These are phyloP conservation scores for Semaprochilodus insignis DNA, from an alignment of 2,797 vertebrate species.

Conservation along the genomic window DNA sequence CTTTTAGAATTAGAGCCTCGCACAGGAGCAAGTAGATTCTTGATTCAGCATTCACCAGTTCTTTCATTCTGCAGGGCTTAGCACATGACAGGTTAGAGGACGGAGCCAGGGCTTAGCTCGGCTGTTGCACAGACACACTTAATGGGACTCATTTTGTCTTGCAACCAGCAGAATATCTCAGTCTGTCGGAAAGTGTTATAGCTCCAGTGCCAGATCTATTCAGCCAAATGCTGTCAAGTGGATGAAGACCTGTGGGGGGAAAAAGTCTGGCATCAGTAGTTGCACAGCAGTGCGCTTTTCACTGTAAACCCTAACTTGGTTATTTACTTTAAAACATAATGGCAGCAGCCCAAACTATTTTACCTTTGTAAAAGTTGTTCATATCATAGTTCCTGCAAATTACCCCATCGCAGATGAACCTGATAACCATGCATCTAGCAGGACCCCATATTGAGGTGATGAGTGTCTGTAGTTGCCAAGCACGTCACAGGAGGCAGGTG, in stretches of 20 bases:
- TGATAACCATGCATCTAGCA: not conserved
- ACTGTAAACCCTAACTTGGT: slow-evolving; percentile 2
- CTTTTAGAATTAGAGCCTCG: too few relatives aligned
- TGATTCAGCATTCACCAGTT: not conserved
- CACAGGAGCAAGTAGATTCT: not conserved
- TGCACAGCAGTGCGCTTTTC: not conserved
- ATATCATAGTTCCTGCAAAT: not conserved
- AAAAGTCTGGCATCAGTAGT: not conserved
- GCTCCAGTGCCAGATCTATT: slow-evolving; percentile 23
- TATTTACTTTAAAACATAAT: slow-evolving; percentile 18
- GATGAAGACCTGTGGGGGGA: not conserved
- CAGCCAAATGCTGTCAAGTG: slow-evolving; percentile 29
- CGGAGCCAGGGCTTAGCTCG: not conserved
- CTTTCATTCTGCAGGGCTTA: not conserved
- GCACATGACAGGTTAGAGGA: not conserved
- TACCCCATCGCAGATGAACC: not conserved
- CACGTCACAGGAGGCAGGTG: not conserved
- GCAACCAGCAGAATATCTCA: slow-evolving; percentile 18
- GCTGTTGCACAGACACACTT: slow-evolving; percentile 11
- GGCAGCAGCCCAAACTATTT: slow-evolving; percentile 21
- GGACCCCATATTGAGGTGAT: not conserved
- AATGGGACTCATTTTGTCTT: not conserved
- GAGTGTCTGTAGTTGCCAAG: slow-evolving; percentile 5
- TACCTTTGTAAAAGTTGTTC: slow-evolving; percentile 24
- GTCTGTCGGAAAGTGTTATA: slow-evolving; percentile 33